These are phyloP conservation scores for Cataglyphis albicans DNA, from an alignment of 2,888 invertebrate genomes.

Conservation along the genomic window DNA sequence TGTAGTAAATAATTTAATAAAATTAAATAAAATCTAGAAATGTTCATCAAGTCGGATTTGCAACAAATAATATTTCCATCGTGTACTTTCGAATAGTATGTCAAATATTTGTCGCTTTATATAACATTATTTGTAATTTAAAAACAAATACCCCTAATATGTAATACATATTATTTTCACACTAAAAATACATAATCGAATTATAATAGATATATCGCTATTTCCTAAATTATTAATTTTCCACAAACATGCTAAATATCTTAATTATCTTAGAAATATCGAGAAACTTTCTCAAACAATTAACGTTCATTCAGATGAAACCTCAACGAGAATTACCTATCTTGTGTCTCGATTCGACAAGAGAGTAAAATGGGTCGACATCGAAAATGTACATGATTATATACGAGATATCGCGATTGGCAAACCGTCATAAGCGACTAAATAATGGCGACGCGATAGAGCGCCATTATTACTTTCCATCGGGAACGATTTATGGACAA, in stretches of 20 bases:
- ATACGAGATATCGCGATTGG: constrained; percentile 1
- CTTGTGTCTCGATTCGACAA: not conserved
- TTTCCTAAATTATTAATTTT: not conserved
- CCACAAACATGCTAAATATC: not conserved
- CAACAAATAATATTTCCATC: not conserved
- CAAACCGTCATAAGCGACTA: constrained; percentile 27
- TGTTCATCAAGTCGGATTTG: not conserved
- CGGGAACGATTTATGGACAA: constrained; percentile 48
- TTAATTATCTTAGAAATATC: not conserved
- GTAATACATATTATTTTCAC: not conserved
- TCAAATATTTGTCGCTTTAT: not conserved
- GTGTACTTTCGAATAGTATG: not conserved
- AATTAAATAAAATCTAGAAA: not conserved
- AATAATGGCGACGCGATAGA: constrained; percentile 49
- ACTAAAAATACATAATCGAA: not conserved
- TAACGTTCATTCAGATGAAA: not conserved
- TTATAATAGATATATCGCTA: not conserved
- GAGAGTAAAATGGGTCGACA: constrained; percentile 8
- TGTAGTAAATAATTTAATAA: not conserved
- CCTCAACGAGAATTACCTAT: not conserved
- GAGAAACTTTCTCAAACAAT: not conserved
- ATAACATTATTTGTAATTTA: not conserved
- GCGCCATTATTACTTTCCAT: constrained; percentile 47
- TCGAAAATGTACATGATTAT: constrained; percentile 31
- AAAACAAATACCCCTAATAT: not conserved